These are phyloP conservation scores for Rhinolophus sinicus DNA, from an alignment of 2,113 vertebrate species.

Conservation along the genomic window DNA sequence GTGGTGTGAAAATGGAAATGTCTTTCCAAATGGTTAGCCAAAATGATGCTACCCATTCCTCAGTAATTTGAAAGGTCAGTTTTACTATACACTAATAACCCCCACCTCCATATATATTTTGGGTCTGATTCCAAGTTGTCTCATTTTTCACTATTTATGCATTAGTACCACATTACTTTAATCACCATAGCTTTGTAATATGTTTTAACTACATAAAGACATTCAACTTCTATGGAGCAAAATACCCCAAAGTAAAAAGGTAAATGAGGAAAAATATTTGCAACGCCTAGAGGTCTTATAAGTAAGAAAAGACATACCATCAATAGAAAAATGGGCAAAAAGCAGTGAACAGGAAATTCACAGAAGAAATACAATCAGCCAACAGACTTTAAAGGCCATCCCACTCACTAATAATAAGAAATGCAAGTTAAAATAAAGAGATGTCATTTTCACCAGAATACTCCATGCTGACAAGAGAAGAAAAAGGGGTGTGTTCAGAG, in stretches of 20 bases:
- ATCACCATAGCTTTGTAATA: conserved; percentile 17
- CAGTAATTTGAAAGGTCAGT: background rate
- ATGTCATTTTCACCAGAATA: background rate
- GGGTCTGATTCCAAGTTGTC: background rate
- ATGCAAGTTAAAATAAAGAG: background rate
- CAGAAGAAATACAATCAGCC: background rate
- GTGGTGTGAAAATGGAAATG: background rate
- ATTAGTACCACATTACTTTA: background rate
- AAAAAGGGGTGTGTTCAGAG: background rate
- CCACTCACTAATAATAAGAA: background rate
- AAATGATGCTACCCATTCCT: background rate
- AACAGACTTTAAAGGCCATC: background rate
- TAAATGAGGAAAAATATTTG: conserved; percentile 5
- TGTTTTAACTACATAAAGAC: background rate
- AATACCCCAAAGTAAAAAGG: background rate
- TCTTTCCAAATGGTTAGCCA: background rate
- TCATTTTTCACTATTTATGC: background rate
- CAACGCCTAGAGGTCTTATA: background rate
- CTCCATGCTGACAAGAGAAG: background rate
- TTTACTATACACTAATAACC: conserved; percentile 15
- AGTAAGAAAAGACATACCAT: background rate
- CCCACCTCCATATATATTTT: background rate
- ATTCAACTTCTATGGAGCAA: background rate
- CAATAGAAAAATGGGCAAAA: background rate
- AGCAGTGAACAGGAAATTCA: background rate